Conservation (phyloP, 2,797 vertebrate species). For the Oryzias dopingdopingensis region DNA sequence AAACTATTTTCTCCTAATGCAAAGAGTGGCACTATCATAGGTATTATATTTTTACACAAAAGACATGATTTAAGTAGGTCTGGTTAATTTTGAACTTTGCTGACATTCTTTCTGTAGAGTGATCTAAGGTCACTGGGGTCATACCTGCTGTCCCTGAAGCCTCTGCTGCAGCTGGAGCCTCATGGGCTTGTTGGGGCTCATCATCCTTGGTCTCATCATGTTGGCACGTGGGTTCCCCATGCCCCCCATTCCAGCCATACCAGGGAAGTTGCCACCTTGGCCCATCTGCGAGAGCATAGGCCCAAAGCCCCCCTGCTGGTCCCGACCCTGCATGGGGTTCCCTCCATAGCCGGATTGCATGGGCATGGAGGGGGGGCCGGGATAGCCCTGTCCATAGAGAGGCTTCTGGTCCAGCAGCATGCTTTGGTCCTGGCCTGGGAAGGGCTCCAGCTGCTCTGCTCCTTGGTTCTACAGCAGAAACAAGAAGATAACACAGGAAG, state of each 20-base stretch:
- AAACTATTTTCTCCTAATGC: no score
- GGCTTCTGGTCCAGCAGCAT: constrained; percentile 90
- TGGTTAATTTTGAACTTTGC: no score
- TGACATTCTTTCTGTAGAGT: no score
- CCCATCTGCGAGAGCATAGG: constrained; percentile 80
- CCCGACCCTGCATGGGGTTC: constrained; percentile 77
- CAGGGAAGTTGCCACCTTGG: constrained; percentile 85
- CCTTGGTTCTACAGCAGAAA: constrained; percentile 77
- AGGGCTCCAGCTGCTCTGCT: constrained; percentile 85
- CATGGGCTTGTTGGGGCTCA: constrained; percentile 89
- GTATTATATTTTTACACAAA: no score
- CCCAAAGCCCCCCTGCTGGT: constrained; percentile 72
- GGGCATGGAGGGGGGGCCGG: constrained; percentile 84
- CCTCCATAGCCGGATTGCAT: constrained; percentile 83
- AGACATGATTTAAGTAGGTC: no score
- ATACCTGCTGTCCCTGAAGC: constrained; percentile 95
- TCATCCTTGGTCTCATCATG: constrained; percentile 87
- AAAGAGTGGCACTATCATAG: no score
- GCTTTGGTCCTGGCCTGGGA: constrained; percentile 87
- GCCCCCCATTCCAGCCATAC: constrained; percentile 83
- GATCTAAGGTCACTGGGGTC: neutral
- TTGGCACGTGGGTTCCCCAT: constrained; percentile 86
- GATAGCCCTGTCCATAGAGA: constrained; percentile 86
- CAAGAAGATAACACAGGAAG: constrained; percentile 35
- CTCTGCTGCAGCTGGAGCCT: constrained; percentile 95